A percentile compares a stretch with the other conserved stretches of the same genome.
Conservation (phyloP, 2,113 vertebrate species). For the Amblyopsis rosae region DNA sequence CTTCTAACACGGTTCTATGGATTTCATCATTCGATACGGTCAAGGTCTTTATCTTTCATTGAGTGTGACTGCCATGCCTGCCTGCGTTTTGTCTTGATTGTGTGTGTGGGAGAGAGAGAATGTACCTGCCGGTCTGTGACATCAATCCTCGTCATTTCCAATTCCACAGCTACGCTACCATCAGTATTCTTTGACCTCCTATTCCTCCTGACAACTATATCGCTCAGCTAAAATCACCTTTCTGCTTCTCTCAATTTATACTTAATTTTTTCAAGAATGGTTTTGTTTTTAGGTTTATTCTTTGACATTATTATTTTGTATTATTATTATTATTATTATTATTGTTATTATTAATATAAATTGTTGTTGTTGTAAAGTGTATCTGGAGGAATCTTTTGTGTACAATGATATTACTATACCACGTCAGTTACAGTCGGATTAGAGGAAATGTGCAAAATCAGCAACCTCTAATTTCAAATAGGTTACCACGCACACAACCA, state of each 20-base stretch:
- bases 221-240: constrained; percentile 56
- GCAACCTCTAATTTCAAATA: constrained; percentile 65
- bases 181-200: constrained; percentile 51
- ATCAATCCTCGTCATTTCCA: constrained; percentile 61
- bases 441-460: constrained; percentile 64
- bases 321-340: constrained; percentile 48
- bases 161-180: constrained; percentile 49
- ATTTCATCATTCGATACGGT: no score
- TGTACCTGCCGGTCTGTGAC: constrained; percentile 51
- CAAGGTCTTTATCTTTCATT: not conserved
- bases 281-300: constrained; percentile 48
- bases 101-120: constrained; percentile 10
- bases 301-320: constrained; percentile 10
- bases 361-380: constrained; percentile 67
- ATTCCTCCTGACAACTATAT: constrained; percentile 26
- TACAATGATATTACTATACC: constrained; percentile 65
- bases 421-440: constrained; percentile 68
- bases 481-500: not conserved
- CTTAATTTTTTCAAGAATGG: constrained; percentile 82
- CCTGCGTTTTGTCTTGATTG: not conserved
- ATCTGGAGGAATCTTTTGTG: constrained; percentile 69
- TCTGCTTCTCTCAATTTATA: constrained; percentile 69
- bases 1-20: not conserved
- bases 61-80: constrained; percentile 6
- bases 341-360: constrained; percentile 53